Conservation (phyloP, 2,113 vertebrate species). For the Apteryx owenii region DNA sequence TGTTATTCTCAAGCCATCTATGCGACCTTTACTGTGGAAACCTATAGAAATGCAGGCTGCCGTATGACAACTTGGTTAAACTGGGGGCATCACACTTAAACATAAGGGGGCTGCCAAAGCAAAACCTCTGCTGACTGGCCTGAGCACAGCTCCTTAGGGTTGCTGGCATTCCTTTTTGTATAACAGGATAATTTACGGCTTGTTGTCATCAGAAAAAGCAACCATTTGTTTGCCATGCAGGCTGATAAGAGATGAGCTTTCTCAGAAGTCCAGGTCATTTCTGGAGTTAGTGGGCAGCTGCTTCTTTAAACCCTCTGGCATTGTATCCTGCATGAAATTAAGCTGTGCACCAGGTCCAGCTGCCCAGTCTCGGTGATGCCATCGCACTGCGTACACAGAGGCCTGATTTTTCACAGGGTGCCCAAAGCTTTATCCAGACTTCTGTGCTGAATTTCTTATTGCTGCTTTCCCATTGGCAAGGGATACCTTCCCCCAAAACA, state of each 20-base stretch:
- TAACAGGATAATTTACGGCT: constrained; percentile 30
- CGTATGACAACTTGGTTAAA: constrained; percentile 5
- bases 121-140: background rate
- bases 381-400: background rate
- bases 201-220: constrained; percentile 38
- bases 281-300: constrained; percentile 11
- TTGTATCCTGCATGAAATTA: background rate
- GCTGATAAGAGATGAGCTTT: constrained; percentile 1
- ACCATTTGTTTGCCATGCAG: background rate
- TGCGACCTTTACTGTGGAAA: constrained; percentile 55
- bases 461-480: background rate
- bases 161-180: background rate
- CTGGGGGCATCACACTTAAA: constrained; percentile 10
- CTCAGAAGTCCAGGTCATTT: constrained; percentile 2
- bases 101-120: background rate
- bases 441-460: background rate
- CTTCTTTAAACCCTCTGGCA: constrained; percentile 47
- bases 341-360: background rate
- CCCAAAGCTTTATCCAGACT: background rate
- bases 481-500: background rate
- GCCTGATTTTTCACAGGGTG: background rate
- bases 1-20: constrained; percentile 56
- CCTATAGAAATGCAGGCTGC: background rate
- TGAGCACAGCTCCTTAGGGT: background rate
- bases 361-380: background rate